Percentiles rank a stretch among this genome's conserved stretches.
These are phyloP conservation scores for Timandra comae DNA, from an alignment of 2,888 invertebrate genomes.

Conservation along the genomic window DNA sequence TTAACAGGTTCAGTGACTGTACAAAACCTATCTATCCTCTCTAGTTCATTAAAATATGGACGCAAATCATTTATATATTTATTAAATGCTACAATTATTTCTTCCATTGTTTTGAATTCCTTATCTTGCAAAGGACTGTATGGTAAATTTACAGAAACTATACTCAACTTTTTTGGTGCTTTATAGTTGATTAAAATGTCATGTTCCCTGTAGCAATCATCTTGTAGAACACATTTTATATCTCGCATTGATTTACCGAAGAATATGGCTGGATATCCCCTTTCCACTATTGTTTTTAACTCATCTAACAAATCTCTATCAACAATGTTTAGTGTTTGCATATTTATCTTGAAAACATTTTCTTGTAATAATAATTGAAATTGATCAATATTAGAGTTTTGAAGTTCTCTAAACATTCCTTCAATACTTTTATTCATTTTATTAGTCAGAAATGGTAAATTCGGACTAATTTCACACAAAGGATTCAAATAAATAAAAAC, in stretches of 20 bases:
- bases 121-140: slow-evolving; percentile 37
- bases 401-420: too few relatives aligned
- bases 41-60: slow-evolving; percentile 52
- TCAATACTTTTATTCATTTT: too few relatives aligned
- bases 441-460: too few relatives aligned
- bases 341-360: slow-evolving; percentile 6
- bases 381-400: too few relatives aligned
- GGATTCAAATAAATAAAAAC: too few relatives aligned
- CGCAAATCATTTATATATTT: slow-evolving; percentile 36
- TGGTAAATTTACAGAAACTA: slow-evolving; percentile 42
- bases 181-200: slow-evolving; percentile 42
- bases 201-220: slow-evolving; percentile 39
- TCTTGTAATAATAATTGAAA: slow-evolving; percentile 5
- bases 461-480: too few relatives aligned
- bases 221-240: slow-evolving; percentile 44
- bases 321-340: slow-evolving; percentile 30
- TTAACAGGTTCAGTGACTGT: slow-evolving; percentile 52
- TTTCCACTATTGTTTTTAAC: slow-evolving; percentile 25
- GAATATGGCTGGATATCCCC: slow-evolving; percentile 28
- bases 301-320: slow-evolving; percentile 45
- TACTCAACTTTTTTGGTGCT: slow-evolving; percentile 34
- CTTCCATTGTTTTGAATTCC: slow-evolving; percentile 40
- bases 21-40: slow-evolving; percentile 47
- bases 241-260: slow-evolving; percentile 56
- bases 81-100: slow-evolving; percentile 34